Evolutionary conservation across 2,888 invertebrate species (phyloP).

Genomic region (Melieria picta): DNA sequence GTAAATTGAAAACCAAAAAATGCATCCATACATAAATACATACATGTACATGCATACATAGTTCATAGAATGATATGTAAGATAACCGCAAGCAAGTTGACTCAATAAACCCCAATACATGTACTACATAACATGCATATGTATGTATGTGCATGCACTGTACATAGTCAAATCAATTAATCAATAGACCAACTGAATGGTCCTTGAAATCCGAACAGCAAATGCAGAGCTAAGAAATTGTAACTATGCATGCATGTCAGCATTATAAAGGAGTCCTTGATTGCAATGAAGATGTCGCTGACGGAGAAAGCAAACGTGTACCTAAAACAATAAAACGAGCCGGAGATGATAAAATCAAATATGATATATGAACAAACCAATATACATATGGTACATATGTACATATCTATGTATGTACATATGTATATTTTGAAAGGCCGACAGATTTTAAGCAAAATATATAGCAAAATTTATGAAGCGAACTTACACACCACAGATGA

Average conservation of each 20-base stretch:
- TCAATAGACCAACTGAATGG: background rate
- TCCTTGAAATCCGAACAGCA: background rate
- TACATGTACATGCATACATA: no score
- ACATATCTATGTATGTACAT: slow-evolving; percentile 8
- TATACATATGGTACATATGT: background rate
- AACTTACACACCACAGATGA: background rate
- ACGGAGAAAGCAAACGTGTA: no score
- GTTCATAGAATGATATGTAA: no score
- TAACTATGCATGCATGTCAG: no score
- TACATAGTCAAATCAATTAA: no score
- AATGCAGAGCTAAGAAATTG: no score
- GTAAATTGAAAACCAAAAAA: background rate
- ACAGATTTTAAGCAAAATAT: background rate
- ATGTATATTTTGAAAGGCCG: background rate
- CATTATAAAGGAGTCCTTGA: no score
- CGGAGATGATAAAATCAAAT: background rate
- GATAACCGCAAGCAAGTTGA: no score
- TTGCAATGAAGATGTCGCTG: no score
- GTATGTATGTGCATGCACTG: no score
- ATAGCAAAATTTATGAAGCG: background rate
- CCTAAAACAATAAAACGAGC: background rate
- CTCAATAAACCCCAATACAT: background rate
- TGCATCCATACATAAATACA: background rate
- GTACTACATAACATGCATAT: background rate
- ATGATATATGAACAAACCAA: background rate